A percentile compares a stretch with the other conserved stretches of the same genome.
phyloP scores from a whole-genome alignment of 2,113 vertebrate genomes.

The Mionectes macconnelli region DNA sequence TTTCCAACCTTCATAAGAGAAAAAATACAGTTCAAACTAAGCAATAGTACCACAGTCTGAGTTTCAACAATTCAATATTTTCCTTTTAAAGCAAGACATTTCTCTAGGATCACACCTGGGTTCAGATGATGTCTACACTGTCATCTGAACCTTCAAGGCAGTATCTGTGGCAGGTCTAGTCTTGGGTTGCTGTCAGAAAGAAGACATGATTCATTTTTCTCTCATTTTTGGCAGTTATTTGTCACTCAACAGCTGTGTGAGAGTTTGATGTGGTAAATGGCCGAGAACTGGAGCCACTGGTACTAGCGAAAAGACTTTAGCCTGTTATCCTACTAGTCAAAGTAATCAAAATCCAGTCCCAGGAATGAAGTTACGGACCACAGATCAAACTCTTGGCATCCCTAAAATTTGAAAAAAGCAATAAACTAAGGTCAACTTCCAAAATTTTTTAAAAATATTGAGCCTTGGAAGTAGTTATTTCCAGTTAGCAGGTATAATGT shows the following conservation, averaged over 20 bases:
- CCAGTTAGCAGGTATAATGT: not conserved
- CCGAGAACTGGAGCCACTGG: not conserved
- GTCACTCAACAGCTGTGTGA: not conserved
- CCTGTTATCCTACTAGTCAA: not conserved
- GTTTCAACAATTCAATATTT: not conserved
- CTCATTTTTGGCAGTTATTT: not conserved
- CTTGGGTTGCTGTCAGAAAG: not conserved
- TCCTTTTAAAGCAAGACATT: not conserved
- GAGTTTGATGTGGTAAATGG: not conserved
- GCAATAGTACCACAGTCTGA: not conserved
- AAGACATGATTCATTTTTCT: not conserved
- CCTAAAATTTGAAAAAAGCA: not conserved
- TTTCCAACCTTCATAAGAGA: not conserved
- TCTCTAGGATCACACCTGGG: not conserved
- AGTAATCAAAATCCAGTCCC: not conserved
- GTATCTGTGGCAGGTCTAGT: not conserved
- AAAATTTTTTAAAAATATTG: not conserved
- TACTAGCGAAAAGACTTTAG: not conserved
- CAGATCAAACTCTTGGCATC: not conserved
- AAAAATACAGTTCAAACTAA: not conserved
- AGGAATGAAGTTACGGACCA: not conserved
- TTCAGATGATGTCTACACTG: not conserved
- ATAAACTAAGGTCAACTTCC: not conserved
- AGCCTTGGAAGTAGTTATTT: not conserved
- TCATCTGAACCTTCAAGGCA: not conserved